Conservation (phyloP, 2,113 vertebrate species). For the Onychostoma macrolepis region DNA sequence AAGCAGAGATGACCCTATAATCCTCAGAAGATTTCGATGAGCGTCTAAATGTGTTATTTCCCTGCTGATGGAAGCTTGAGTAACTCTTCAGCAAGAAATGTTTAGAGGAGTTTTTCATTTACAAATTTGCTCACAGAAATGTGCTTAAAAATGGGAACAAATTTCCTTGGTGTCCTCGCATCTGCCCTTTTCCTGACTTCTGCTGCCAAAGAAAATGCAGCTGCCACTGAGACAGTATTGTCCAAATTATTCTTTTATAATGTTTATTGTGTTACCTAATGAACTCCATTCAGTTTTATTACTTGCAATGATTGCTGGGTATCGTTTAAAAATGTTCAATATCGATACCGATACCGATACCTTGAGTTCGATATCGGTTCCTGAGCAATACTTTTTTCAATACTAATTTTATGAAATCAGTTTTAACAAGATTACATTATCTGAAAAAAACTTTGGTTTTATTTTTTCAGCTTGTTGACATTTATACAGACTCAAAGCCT, state of each 20-base stretch:
- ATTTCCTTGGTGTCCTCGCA: neutral
- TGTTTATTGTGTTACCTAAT: slow-evolving; percentile 1
- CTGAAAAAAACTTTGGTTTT: too few relatives aligned
- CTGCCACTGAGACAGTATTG: neutral
- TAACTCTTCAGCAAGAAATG: neutral
- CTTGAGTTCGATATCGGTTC: too few relatives aligned
- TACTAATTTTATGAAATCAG: too few relatives aligned
- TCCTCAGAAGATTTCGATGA: neutral
- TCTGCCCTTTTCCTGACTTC: neutral
- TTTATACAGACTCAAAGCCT: too few relatives aligned
- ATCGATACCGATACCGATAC: too few relatives aligned
- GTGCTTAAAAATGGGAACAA: neutral
- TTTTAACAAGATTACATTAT: too few relatives aligned
- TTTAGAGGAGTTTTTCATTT: neutral
- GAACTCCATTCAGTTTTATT: neutral
- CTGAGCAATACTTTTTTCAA: too few relatives aligned
- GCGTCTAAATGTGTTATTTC: neutral
- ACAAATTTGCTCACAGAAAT: neutral
- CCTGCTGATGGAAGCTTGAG: neutral
- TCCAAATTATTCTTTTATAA: neutral
- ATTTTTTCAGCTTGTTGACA: too few relatives aligned
- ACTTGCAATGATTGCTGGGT: neutral
- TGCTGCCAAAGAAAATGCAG: neutral
- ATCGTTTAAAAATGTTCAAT: too few relatives aligned
- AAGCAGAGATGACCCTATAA: neutral